These are phyloP conservation scores for Octopus sinensis DNA, from an alignment of 1,140 invertebrate genomes.

Conservation along the genomic window DNA sequence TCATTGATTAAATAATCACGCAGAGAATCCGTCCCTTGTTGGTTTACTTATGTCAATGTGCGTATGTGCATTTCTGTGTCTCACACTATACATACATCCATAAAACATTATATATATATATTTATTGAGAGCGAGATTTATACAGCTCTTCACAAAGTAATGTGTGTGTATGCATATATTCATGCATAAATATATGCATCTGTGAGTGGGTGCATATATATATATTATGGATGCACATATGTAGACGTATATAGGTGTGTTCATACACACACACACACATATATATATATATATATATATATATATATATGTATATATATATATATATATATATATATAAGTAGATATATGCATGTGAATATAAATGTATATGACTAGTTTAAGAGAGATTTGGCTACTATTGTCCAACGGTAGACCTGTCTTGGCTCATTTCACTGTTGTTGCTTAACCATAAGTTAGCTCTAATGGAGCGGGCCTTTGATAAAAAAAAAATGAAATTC, in stretches of 20 bases:
- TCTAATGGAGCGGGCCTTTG: too few relatives aligned
- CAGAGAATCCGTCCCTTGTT: too few relatives aligned
- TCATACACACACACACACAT: not conserved
- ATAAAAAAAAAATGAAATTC: too few relatives aligned
- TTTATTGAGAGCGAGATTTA: not conserved
- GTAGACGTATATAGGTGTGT: not conserved
- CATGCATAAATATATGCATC: not conserved
- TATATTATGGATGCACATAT: not conserved
- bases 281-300: constrained; percentile 1
- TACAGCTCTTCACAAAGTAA: not conserved
- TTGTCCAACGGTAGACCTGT: too few relatives aligned
- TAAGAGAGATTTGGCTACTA: not conserved
- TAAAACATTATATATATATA: not conserved
- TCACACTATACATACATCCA: not conserved
- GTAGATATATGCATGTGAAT: not conserved
- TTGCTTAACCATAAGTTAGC: too few relatives aligned
- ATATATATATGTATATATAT: not conserved
- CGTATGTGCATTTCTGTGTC: not conserved
- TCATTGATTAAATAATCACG: too few relatives aligned
- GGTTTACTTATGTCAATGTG: not conserved
- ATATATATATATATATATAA: not conserved
- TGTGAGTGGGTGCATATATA: not conserved
- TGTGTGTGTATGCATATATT: not conserved
- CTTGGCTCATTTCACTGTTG: too few relatives aligned
- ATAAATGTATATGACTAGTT: not conserved